Evolutionary conservation across 2,113 vertebrate genomes (phyloP).

Genomic region (Polyodon spathula): DNA sequence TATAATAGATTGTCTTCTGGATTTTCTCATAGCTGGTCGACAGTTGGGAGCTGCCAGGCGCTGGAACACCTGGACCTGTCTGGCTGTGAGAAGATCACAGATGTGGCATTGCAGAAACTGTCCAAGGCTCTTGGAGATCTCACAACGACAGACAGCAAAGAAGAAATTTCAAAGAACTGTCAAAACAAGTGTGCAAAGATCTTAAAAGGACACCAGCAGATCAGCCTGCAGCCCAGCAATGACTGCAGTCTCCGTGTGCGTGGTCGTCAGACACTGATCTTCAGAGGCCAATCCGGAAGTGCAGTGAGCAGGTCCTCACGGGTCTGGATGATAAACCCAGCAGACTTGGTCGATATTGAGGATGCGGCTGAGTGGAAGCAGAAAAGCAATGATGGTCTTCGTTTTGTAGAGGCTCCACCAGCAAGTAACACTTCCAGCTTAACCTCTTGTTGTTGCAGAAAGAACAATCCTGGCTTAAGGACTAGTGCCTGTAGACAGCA

Average conservation of each 20-base stretch:
- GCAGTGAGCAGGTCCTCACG: constrained; percentile 29
- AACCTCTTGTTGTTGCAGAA: constrained; percentile 60
- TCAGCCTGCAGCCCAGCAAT: constrained; percentile 40
- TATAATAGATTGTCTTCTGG: neutral
- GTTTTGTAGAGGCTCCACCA: constrained; percentile 52
- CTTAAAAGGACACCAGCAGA: constrained; percentile 50
- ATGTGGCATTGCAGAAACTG: constrained; percentile 74
- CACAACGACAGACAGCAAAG: constrained; percentile 34
- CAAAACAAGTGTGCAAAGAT: constrained; percentile 22
- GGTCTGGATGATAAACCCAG: constrained; percentile 78
- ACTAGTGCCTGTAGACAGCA: constrained; percentile 75
- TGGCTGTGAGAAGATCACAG: constrained; percentile 88
- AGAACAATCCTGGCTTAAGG: constrained; percentile 68
- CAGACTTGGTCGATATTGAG: constrained; percentile 82
- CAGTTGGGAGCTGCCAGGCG: constrained; percentile 65
- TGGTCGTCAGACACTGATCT: constrained; percentile 45
- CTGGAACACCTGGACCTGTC: constrained; percentile 87
- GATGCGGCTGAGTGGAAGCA: constrained; percentile 84
- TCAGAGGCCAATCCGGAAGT: constrained; percentile 38
- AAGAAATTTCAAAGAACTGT: constrained; percentile 42
- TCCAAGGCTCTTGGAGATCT: constrained; percentile 75
- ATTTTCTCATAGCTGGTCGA: constrained; percentile 65
- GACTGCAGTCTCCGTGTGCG: constrained; percentile 31
- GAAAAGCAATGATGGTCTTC: constrained; percentile 49
- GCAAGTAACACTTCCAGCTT: constrained; percentile 8